phyloP scores from a whole-genome alignment of 2,113 vertebrate genomes.

The Anas platyrhynchos region DNA sequence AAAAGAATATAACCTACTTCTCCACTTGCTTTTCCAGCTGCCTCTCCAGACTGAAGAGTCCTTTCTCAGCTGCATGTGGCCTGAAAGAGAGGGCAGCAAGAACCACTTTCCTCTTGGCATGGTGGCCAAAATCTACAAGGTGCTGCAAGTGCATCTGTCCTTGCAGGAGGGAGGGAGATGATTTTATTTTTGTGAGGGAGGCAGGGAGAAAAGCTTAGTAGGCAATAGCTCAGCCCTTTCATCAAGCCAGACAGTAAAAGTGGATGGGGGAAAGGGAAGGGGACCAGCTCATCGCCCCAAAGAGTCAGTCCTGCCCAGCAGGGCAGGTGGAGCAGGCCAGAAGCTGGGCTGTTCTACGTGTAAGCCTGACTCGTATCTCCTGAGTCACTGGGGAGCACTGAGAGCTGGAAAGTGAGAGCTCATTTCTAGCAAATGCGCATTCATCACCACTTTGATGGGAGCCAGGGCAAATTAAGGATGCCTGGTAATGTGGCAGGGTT shows the following conservation, averaged over 20 bases:
- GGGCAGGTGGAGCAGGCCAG: not conserved
- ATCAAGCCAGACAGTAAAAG: conserved; percentile 8
- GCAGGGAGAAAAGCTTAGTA: not conserved
- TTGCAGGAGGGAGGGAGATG: not conserved
- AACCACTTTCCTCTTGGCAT: rapidly evolving
- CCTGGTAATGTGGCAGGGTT: not conserved
- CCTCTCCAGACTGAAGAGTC: not conserved
- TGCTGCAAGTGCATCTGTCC: not conserved
- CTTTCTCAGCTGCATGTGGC: not conserved
- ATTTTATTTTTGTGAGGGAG: not conserved
- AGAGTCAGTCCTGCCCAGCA: not conserved
- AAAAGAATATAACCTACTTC: not conserved
- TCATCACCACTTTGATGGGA: not conserved
- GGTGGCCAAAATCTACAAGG: not conserved
- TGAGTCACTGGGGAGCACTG: not conserved
- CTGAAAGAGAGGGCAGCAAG: not conserved
- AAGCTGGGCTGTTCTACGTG: not conserved
- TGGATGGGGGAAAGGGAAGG: not conserved
- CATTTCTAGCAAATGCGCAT: rapidly evolving
- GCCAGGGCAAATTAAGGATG: not conserved
- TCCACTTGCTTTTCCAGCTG: not conserved
- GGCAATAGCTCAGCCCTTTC: not conserved
- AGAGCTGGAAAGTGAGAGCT: not conserved
- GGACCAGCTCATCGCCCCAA: not conserved
- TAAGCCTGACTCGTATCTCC: not conserved